Evolutionary conservation across 2,888 invertebrate genomes (phyloP).

Genomic region (Pseudeuparius sepicola): DNA sequence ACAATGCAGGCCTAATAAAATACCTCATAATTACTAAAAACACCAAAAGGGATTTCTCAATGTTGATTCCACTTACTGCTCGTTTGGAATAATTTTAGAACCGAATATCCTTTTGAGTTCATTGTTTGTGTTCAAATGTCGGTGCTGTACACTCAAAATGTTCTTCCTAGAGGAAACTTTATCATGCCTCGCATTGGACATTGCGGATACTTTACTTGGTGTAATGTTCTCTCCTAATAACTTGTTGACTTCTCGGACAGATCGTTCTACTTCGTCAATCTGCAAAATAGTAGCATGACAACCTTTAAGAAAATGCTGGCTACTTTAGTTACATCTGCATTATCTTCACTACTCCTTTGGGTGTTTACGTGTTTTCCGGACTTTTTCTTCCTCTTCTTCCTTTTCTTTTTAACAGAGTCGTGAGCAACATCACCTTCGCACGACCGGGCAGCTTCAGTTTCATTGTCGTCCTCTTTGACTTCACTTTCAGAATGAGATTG

Average conservation of each 20-base stretch:
- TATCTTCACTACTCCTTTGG: constrained; percentile 52
- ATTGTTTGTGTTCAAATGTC: constrained; percentile 67
- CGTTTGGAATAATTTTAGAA: constrained; percentile 62
- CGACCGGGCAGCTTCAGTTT: constrained; percentile 49
- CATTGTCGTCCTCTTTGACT: constrained; percentile 58
- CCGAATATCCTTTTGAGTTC: constrained; percentile 77
- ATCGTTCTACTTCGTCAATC: constrained; percentile 58
- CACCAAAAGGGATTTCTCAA: no score
- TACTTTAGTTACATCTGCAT: constrained; percentile 44
- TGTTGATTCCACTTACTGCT: constrained; percentile 34
- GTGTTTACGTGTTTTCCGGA: constrained; percentile 41
- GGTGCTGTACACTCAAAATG: constrained; percentile 54
- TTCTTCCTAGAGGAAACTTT: constrained; percentile 36
- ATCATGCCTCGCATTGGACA: constrained; percentile 24
- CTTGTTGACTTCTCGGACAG: constrained; percentile 56
- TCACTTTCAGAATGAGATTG: constrained; percentile 58
- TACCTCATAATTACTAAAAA: no score
- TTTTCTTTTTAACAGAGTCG: constrained; percentile 46
- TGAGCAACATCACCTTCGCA: constrained; percentile 40
- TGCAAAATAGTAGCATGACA: constrained; percentile 22
- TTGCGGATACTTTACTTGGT: constrained; percentile 15
- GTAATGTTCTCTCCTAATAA: constrained; percentile 48
- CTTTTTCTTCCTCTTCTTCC: constrained; percentile 57
- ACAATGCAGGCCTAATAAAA: no score
- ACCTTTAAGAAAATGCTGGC: background rate